phyloP scores from a whole-genome alignment of 2,797 vertebrate genomes.

The Anniella stebbinsi region DNA sequence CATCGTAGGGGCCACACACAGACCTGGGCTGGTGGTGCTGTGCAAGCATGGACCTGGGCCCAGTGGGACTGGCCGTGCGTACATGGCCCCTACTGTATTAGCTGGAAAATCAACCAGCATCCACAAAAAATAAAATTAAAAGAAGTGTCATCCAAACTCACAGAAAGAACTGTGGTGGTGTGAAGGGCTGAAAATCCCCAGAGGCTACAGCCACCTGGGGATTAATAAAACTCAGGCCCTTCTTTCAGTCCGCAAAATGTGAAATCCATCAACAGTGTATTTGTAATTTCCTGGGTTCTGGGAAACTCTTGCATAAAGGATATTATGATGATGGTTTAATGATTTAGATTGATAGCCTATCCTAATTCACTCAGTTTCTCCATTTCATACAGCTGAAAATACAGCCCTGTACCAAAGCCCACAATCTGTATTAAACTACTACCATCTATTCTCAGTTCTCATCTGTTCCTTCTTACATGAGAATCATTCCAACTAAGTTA shows the following conservation, averaged over 20 bases:
- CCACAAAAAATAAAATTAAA: not conserved
- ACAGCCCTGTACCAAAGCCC: not conserved
- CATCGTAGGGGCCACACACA: no score
- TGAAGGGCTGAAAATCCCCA: not conserved
- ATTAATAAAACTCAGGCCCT: not conserved
- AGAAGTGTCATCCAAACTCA: not conserved
- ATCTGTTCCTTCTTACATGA: not conserved
- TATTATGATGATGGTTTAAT: not conserved
- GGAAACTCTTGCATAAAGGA: not conserved
- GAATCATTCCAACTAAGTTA: not conserved
- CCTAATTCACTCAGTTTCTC: not conserved
- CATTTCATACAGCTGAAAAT: not conserved
- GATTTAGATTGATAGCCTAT: not conserved
- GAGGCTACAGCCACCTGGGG: not conserved
- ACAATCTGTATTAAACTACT: not conserved
- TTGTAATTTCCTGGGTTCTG: not conserved
- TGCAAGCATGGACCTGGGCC: no score
- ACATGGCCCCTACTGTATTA: not conserved
- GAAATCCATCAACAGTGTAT: not conserved
- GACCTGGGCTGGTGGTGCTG: no score
- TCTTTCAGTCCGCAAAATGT: not conserved
- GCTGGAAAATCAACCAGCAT: not conserved
- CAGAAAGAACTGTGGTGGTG: not conserved
- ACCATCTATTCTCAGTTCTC: not conserved
- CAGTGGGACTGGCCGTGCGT: no score